Evolutionary conservation across 2,888 invertebrate genomes (phyloP).

Genomic region (Sphinx pinastri): DNA sequence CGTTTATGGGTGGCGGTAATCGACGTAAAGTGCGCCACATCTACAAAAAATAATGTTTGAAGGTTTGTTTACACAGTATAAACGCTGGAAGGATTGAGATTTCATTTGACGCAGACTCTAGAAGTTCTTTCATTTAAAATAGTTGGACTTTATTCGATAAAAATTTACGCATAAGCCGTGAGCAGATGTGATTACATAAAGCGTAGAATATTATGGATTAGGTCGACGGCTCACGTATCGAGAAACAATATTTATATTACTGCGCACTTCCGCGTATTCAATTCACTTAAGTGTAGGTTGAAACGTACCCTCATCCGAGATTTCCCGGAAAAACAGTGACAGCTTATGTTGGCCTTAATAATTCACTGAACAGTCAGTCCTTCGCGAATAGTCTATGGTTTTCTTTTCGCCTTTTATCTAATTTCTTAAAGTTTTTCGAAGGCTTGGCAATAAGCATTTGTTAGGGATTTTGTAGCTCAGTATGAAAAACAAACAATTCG

Average conservation of each 20-base stretch:
- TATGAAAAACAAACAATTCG: too few species aligned
- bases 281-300: conserved; percentile 3
- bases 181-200: too few species aligned
- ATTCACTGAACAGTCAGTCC: background rate
- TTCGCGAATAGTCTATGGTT: background rate
- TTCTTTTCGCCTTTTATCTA: background rate
- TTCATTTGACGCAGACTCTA: too few species aligned
- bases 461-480: background rate
- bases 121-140: too few species aligned
- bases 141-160: too few species aligned
- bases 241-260: background rate
- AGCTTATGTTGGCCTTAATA: background rate
- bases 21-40: too few species aligned
- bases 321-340: background rate
- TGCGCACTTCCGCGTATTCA: background rate
- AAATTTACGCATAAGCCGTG: too few species aligned
- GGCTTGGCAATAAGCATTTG: too few species aligned
- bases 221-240: background rate
- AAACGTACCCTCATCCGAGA: background rate
- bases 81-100: too few species aligned
- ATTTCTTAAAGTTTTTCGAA: background rate
- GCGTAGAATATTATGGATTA: background rate
- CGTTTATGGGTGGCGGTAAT: too few species aligned
- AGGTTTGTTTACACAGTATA: too few species aligned
- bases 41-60: too few species aligned